Conservation (phyloP, 2,113 vertebrate genomes). For the Ciconia boyciana region DNA sequence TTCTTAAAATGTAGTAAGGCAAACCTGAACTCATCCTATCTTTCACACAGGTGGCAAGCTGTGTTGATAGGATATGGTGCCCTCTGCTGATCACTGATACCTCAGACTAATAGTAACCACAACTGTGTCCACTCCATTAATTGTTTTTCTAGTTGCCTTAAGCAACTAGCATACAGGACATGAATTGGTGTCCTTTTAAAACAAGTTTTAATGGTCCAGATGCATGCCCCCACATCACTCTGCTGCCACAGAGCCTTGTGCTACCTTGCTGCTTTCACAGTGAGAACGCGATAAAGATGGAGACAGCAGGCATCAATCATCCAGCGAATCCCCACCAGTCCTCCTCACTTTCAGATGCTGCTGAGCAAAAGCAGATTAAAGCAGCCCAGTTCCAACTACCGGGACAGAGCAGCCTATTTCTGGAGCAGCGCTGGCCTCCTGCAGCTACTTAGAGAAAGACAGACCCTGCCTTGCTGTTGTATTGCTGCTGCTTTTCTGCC, state of each 20-base stretch:
- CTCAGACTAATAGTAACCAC: not conserved
- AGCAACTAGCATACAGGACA: not conserved
- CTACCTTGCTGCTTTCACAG: rapidly evolving
- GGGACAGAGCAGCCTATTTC: not conserved
- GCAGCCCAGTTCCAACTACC: not conserved
- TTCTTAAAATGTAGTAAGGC: rapidly evolving
- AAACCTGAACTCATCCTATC: not conserved
- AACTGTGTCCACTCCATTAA: rapidly evolving
- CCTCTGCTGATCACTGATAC: slow-evolving; percentile 44
- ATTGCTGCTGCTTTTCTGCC: not conserved
- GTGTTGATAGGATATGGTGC: not conserved
- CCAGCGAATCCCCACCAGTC: rapidly evolving
- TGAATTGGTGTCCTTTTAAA: rapidly evolving
- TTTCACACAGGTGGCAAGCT: not conserved
- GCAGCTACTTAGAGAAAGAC: not conserved
- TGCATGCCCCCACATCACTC: rapidly evolving
- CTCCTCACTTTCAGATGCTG: not conserved
- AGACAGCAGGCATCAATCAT: too few species aligned
- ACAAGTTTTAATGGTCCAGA: rapidly evolving
- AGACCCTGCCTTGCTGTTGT: not conserved
- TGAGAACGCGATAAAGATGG: rapidly evolving
- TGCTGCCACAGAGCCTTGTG: rapidly evolving
- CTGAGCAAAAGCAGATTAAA: not conserved
- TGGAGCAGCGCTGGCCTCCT: not conserved
- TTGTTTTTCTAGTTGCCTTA: not conserved